These are phyloP conservation scores for Chloroclystis v-ata DNA, from an alignment of 2,888 invertebrate species.

Conservation along the genomic window DNA sequence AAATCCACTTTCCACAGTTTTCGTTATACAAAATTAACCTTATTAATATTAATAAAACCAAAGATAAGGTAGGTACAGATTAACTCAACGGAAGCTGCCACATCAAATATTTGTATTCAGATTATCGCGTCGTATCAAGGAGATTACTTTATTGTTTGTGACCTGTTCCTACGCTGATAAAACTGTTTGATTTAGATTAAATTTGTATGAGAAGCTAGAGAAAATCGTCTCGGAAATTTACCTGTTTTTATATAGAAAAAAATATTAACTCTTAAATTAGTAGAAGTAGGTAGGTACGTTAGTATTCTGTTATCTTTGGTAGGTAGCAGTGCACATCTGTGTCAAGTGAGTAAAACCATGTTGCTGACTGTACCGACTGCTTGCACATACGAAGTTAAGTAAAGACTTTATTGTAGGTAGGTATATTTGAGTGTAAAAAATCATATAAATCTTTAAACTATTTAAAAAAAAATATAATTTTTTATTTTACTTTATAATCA, in stretches of 20 bases:
- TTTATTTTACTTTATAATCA: not conserved
- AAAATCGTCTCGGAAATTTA: conserved; percentile 4
- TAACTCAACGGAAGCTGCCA: conserved; percentile 69
- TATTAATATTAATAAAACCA: conserved; percentile 39
- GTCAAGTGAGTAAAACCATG: too few species aligned
- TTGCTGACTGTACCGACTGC: too few species aligned
- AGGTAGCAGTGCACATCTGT: too few species aligned
- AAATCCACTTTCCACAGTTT: not conserved
- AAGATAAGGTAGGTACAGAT: conserved; percentile 62
- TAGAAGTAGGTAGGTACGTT: too few species aligned
- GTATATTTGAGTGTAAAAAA: too few species aligned
- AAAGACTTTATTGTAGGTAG: too few species aligned
- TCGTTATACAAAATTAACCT: conserved; percentile 44
- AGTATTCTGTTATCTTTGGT: too few species aligned
- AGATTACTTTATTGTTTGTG: conserved; percentile 72
- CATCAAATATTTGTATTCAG: conserved; percentile 59
- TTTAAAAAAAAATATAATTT: too few species aligned
- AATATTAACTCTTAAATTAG: too few species aligned
- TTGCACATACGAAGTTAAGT: too few species aligned
- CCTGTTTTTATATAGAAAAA: not conserved
- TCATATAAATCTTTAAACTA: too few species aligned
- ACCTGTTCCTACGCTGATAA: conserved; percentile 63
- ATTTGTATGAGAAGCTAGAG: conserved; percentile 30
- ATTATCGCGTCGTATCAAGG: conserved; percentile 60
- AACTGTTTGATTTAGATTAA: conserved; percentile 59